Conservation (phyloP, 2,113 vertebrate species). For the Protobothrops mucrosquamatus region DNA sequence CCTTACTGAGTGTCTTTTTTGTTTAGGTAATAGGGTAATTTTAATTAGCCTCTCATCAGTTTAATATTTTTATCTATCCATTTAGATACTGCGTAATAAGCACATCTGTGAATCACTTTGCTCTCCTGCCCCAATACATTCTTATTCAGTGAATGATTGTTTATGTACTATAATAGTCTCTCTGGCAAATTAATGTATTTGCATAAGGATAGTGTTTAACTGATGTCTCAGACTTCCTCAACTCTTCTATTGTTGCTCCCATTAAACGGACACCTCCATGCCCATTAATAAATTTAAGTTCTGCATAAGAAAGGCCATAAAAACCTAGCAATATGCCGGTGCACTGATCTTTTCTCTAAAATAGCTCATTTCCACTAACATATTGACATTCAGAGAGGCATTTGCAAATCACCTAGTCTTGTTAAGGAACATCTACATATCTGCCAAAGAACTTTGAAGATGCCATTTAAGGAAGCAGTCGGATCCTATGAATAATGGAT, state of each 20-base stretch:
- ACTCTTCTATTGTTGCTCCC: constrained; percentile 36
- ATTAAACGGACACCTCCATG: constrained; percentile 40
- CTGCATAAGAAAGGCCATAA: background rate
- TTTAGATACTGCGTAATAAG: constrained; percentile 56
- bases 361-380: background rate
- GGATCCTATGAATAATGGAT: background rate
- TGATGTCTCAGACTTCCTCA: constrained; percentile 39
- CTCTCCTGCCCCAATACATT: constrained; percentile 43
- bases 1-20: constrained; percentile 53
- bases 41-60: constrained; percentile 53
- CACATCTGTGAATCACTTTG: constrained; percentile 51
- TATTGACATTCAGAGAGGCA: background rate
- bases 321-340: background rate
- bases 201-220: constrained; percentile 42
- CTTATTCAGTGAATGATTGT: constrained; percentile 48
- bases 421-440: background rate
- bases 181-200: constrained; percentile 50
- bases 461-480: background rate
- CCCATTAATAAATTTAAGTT: constrained; percentile 49
- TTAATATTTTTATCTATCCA: constrained; percentile 55
- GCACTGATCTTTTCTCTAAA: background rate
- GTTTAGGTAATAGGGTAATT: constrained; percentile 33
- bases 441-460: background rate
- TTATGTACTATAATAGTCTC: constrained; percentile 52
- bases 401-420: background rate